Percentiles rank a stretch among this genome's conserved stretches.
These are phyloP conservation scores for Onychostoma macrolepis DNA, from an alignment of 2,113 vertebrate genomes.

Conservation along the genomic window DNA sequence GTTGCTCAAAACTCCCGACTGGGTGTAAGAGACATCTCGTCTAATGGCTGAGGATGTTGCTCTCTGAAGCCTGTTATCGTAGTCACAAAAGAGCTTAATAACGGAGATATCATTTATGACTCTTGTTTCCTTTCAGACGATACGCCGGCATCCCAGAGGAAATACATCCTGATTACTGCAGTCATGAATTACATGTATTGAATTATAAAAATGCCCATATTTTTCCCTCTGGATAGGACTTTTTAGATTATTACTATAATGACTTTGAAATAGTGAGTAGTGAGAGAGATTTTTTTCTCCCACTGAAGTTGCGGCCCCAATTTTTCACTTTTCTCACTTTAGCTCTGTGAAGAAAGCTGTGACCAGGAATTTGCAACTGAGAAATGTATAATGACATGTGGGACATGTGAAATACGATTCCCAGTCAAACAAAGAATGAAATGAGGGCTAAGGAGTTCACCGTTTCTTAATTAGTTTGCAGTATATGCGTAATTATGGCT, in stretches of 20 bases:
- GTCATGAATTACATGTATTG: constrained; percentile 71
- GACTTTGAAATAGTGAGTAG: constrained; percentile 73
- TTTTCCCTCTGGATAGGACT: constrained; percentile 66
- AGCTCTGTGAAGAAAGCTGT: constrained; percentile 29
- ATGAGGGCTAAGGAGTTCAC: constrained; percentile 68
- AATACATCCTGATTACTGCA: constrained; percentile 42
- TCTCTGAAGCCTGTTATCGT: constrained; percentile 36
- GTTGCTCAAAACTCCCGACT: constrained; percentile 32
- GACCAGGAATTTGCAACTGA: constrained; percentile 55
- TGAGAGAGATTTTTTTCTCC: constrained; percentile 61
- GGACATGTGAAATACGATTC: constrained; percentile 66
- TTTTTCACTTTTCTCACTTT: constrained; percentile 40
- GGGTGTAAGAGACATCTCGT: constrained; percentile 6
- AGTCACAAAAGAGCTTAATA: constrained; percentile 43
- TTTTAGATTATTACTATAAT: constrained; percentile 69
- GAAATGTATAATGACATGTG: constrained; percentile 56
- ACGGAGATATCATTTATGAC: constrained; percentile 37
- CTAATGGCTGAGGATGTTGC: constrained; percentile 45
- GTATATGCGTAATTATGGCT: constrained; percentile 74
- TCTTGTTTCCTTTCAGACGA: constrained; percentile 25
- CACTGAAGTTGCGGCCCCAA: constrained; percentile 58
- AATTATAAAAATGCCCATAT: constrained; percentile 76
- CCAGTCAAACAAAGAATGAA: constrained; percentile 69
- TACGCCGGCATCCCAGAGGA: constrained; percentile 30
- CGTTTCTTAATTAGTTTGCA: constrained; percentile 76